Base-by-base conservation (phyloP, 2,888 invertebrate species). In the Drosophila flavopinicola region DNA sequence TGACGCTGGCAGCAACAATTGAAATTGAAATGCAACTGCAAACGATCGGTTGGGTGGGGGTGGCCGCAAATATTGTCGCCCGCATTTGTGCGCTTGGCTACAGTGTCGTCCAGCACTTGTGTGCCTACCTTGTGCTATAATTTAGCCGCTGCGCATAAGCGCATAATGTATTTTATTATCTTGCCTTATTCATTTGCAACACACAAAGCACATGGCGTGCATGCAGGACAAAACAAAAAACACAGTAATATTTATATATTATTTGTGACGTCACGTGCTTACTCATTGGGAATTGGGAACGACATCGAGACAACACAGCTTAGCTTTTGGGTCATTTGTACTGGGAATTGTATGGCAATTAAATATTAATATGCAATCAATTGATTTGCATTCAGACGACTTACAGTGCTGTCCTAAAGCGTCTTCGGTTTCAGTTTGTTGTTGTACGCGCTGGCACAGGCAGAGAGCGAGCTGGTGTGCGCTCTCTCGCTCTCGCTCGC, bases 1-100 rank as follows among this genome's bases (percentile, higher is more conserved):
- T 44, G 39, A 29, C 47, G 11, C 6, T 52, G 37, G 49, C 30
- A 70, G 54, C 76, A 76, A 73, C 78, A 73, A 73, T 72, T 72
- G 77, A 66, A 71, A 65, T 76, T 54, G 13, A 73, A 73, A 77
- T 72, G 73, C 75, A 66, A 61, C 77, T 57, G 61, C 47, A 54
- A 73, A 42, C 58, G 65, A 64, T 61, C 47, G 38, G 53, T 30
- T 6, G 32, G 11, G 13, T 15, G 6, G 33, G 2, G 35, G 25
- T 4, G 56, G 9, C 42, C 44, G 32, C 49, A 48, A 51, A 54
- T 49, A 54, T 52, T 70, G 65, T 74, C 51, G 69, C 76, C 70
- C 70, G 76, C 76, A 75, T 70, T 29, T 52, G 27, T 39, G 37
- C 13, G 11, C 32, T 45, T 39, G 27, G 30, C 37, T 44, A 49